Percentiles rank a stretch among this genome's conserved stretches.
Conservation (phyloP, 2,113 vertebrate species). For the Atherinomorus stipes region DNA sequence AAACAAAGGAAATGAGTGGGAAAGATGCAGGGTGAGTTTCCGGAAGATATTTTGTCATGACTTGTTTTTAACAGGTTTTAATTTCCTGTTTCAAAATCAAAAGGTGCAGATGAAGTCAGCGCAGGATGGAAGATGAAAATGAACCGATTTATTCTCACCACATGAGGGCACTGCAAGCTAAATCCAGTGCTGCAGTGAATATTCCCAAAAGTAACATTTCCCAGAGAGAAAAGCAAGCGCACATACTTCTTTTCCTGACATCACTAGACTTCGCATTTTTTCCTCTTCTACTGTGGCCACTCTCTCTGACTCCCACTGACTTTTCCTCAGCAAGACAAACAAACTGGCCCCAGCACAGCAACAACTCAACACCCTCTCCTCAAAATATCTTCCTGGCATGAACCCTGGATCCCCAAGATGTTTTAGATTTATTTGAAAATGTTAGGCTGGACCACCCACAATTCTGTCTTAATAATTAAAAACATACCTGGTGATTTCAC, state of each 20-base stretch:
- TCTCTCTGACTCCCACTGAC: constrained; percentile 59
- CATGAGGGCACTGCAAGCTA: constrained; percentile 33
- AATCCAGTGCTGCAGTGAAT: background rate
- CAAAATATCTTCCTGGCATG: constrained; percentile 62
- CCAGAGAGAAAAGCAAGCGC: constrained; percentile 30
- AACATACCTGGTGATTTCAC: background rate
- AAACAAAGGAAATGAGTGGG: background rate
- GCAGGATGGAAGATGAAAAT: background rate
- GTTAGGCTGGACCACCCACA: constrained; percentile 51
- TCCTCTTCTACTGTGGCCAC: constrained; percentile 32
- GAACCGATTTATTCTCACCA: constrained; percentile 14
- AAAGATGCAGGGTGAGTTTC: no score
- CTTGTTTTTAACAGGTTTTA: no score
- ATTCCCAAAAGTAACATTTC: constrained; percentile 33
- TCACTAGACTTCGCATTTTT: constrained; percentile 63
- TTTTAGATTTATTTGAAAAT: constrained; percentile 29
- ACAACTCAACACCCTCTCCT: constrained; percentile 27
- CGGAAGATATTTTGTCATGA: no score
- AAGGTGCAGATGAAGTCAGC: background rate
- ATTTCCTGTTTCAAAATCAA: no score
- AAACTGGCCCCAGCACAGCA: constrained; percentile 43
- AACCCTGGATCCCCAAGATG: constrained; percentile 27
- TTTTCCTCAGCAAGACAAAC: constrained; percentile 60
- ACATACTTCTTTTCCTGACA: constrained; percentile 41
- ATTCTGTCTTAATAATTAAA: constrained; percentile 27